phyloP scores from a whole-genome alignment of 2,797 vertebrate species.

The Acanthurus tractus region DNA sequence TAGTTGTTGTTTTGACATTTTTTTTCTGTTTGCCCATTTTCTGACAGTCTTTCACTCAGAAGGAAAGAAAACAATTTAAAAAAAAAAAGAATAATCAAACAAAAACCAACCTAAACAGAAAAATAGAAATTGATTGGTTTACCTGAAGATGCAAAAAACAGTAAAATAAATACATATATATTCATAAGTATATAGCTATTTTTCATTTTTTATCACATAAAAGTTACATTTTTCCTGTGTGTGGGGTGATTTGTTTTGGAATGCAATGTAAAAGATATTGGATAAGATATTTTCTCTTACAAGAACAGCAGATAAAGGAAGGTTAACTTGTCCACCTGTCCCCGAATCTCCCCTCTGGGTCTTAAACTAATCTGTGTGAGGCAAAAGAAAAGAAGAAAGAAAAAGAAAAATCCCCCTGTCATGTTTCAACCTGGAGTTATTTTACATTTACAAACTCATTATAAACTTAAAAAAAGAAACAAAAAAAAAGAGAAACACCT shows the following conservation, averaged over 20 bases:
- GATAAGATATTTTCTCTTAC: conserved; percentile 55
- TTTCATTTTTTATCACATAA: conserved; percentile 65
- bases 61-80: background rate
- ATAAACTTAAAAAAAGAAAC: conserved; percentile 24
- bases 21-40: conserved; percentile 50
- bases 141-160: conserved; percentile 74
- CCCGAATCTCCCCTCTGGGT: conserved; percentile 68
- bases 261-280: conserved; percentile 69
- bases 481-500: conserved; percentile 37
- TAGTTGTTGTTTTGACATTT: conserved; percentile 73
- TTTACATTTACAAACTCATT: conserved; percentile 53
- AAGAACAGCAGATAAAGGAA: conserved; percentile 71
- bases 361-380: conserved; percentile 63
- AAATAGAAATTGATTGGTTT: conserved; percentile 53
- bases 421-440: conserved; percentile 68
- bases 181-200: conserved; percentile 69
- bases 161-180: conserved; percentile 80
- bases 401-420: conserved; percentile 42
- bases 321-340: conserved; percentile 86
- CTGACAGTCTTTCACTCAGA: conserved; percentile 73
- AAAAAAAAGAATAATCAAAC: conserved; percentile 33
- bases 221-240: conserved; percentile 72
- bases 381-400: conserved; percentile 38
- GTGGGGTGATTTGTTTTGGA: conserved; percentile 60
- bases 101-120: conserved; percentile 47